Base-by-base conservation (phyloP, 35 echinoderm and acorn worm species). In the Holothuria glaberrima region DNA sequence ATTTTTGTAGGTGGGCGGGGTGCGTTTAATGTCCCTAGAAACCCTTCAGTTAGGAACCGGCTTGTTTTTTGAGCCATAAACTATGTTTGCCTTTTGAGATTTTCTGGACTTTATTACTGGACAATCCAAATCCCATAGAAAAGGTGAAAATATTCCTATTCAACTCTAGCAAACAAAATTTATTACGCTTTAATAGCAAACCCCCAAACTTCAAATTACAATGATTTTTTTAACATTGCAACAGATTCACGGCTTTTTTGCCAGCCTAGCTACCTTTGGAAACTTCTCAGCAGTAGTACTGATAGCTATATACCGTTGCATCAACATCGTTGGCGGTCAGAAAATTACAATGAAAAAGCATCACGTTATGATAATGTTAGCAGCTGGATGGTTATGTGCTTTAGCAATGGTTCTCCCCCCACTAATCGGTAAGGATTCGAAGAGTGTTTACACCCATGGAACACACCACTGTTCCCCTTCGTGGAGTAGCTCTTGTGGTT, bases 381-480 rank as follows among this genome's bases (percentile, higher is more conserved):
- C 25, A 22, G 33, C 45, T 52, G 38, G 41, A 28, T 81, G 76
- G 76, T 52, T 20, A 5, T 18, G 44, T 52, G 32, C 45, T 21
- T n/a, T 58, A 19, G 6, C 32, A 21, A 81, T 81, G 38, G 45
- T 6, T 17, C 20, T 81, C 19, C 76, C 45, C 13, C 38, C 76
- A 6, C 12, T 24, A 20, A 77, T 20, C 0, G 76, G 76, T 28
- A 26, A 13, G 19, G 45, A 21, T 6, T 34, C 76, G 20, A 24
- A 24, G 1, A 81, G 33, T 52, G 19, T 17, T 16, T 81, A 81
- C 32, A 20, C 45, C 6, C 36, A 20, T 20, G 45, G 76, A 21
- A 81, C 76, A 13, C 76, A 81, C 28, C 76, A 81, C 45, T 81
- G 76, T 54, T 81, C 76, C 32, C 76, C 76, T 9, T 33, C 73